A percentile compares a stretch with the other conserved stretches of the same genome.
Conservation (phyloP, 2,797 vertebrate genomes). For the Typhlichthys subterraneus region DNA sequence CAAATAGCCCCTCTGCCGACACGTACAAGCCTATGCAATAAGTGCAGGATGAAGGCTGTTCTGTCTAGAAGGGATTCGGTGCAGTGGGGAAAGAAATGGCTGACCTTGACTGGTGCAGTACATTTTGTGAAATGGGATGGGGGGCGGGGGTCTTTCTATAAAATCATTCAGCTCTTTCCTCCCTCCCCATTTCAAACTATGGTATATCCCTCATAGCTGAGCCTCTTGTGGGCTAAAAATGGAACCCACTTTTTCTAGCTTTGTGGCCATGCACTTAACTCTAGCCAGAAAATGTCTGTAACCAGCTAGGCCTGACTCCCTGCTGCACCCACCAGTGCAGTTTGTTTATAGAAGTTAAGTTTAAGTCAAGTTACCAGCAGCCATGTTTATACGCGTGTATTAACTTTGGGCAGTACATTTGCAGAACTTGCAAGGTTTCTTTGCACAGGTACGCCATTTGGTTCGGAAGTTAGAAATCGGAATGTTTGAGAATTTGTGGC, state of each 20-base stretch:
- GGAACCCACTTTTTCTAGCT: conserved; percentile 37
- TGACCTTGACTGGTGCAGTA: conserved; percentile 68
- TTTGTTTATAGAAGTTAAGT: conserved; percentile 16
- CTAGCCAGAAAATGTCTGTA: conserved; percentile 43
- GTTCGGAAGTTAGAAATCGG: conserved; percentile 32
- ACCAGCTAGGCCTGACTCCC: conserved; percentile 32
- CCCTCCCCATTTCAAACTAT: conserved; percentile 14
- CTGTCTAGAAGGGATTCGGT: conserved; percentile 63
- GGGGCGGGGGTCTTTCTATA: conserved; percentile 44
- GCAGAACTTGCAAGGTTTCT: conserved; percentile 16
- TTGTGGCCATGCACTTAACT: conserved; percentile 56
- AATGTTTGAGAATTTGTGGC: conserved; percentile 32
- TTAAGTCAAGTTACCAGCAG: conserved; percentile 43
- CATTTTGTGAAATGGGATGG: conserved; percentile 19
- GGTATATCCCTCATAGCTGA: conserved; percentile 41
- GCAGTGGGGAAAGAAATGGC: conserved; percentile 54
- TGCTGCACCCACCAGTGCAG: conserved; percentile 31
- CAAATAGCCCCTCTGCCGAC: conserved; percentile 64
- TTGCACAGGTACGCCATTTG: conserved; percentile 24
- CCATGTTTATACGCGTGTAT: conserved; percentile 24
- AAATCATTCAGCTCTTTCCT: conserved; percentile 13
- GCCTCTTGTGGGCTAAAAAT: conserved; percentile 39
- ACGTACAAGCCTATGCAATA: conserved; percentile 78
- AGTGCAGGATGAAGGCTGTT: conserved; percentile 67
- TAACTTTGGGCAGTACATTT: conserved; percentile 18